These are phyloP conservation scores for Miniopterus natalensis DNA, from an alignment of 2,113 vertebrate species.

Conservation along the genomic window DNA sequence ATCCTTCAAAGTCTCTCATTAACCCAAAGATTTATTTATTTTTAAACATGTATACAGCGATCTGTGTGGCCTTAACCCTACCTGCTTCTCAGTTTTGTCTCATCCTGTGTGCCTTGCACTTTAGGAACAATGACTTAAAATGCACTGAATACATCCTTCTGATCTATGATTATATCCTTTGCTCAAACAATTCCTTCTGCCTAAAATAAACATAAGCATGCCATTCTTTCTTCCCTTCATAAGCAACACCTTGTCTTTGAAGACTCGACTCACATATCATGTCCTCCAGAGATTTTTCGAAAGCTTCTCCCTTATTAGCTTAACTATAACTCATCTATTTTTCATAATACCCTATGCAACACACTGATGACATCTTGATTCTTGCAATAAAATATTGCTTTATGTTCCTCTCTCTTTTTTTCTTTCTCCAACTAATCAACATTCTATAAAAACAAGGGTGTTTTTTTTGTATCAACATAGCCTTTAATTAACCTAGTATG, in stretches of 20 bases:
- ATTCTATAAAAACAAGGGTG: background rate
- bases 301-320: background rate
- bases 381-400: background rate
- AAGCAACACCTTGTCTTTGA: background rate
- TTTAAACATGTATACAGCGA: background rate
- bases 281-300: background rate
- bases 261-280: background rate
- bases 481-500: background rate
- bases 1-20: background rate
- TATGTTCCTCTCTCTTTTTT: background rate
- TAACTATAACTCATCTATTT: background rate
- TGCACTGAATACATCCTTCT: background rate
- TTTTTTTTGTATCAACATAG: background rate
- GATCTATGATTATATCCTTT: background rate
- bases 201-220: background rate
- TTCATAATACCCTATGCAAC: background rate
- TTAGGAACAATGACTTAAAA: background rate
- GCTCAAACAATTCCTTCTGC: background rate
- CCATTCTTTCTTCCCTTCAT: background rate
- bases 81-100: background rate
- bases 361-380: background rate
- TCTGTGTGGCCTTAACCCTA: background rate
- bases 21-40: background rate
- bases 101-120: background rate
- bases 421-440: background rate